These are phyloP conservation scores for Drosophila bocki DNA, from an alignment of 1,140 invertebrate species.

Conservation along the genomic window DNA sequence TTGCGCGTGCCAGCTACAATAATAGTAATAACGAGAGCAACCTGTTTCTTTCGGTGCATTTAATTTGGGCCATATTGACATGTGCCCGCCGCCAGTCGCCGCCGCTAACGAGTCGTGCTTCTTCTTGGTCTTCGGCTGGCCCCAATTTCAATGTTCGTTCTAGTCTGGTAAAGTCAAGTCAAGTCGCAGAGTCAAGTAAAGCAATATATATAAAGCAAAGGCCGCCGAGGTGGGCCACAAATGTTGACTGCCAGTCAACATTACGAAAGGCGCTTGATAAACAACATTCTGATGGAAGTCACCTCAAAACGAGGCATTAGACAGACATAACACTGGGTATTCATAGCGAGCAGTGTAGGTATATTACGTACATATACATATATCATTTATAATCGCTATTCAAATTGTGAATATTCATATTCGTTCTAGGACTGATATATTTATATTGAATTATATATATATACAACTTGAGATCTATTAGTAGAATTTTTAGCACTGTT, in stretches of 20 bases:
- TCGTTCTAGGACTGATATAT: background rate
- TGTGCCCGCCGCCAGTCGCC: constrained; percentile 49
- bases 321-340: background rate
- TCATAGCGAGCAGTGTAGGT: background rate
- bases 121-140: constrained; percentile 39
- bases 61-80: constrained; percentile 79
- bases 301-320: constrained; percentile 14
- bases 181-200: constrained; percentile 3
- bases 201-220: constrained; percentile 37
- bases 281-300: constrained; percentile 44
- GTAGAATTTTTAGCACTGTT: too few relatives aligned
- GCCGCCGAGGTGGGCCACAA: constrained; percentile 57
- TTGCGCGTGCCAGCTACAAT: constrained; percentile 59
- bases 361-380: background rate
- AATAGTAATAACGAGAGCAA: constrained; percentile 51
- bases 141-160: constrained; percentile 60
- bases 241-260: constrained; percentile 42
- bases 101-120: constrained; percentile 58
- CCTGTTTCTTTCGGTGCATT: constrained; percentile 70
- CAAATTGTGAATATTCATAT: constrained; percentile 7
- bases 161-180: constrained; percentile 37
- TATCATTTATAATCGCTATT: constrained; percentile 27
- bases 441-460: background rate
- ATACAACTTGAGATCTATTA: too few relatives aligned
- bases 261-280: constrained; percentile 53